Percentiles rank a stretch among this genome's conserved stretches.
phyloP scores from a whole-genome alignment of 2,797 vertebrate genomes.

The Xerus rutilus region DNA sequence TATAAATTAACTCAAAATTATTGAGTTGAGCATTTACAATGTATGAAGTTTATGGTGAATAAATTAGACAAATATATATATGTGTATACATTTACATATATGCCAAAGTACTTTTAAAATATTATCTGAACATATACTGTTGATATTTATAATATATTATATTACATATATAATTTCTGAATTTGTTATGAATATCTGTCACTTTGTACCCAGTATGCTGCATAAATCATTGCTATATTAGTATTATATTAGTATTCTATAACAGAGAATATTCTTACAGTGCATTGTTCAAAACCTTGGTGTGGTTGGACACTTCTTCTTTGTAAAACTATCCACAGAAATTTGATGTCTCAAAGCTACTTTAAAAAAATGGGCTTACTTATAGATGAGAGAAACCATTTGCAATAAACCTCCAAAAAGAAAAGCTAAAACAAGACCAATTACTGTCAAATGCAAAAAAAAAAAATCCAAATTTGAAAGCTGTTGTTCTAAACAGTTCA shows the following conservation, averaged over 20 bases:
- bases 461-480: conserved; percentile 68
- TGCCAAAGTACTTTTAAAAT: neutral
- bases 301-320: conserved; percentile 47
- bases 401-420: conserved; percentile 54
- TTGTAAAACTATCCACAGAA: conserved; percentile 42
- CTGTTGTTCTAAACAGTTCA: conserved; percentile 68
- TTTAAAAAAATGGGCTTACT: conserved; percentile 45
- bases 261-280: neutral
- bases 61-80: neutral
- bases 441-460: conserved; percentile 55
- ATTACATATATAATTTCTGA: conserved; percentile 9
- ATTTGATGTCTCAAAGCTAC: conserved; percentile 21
- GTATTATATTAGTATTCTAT: conserved; percentile 28
- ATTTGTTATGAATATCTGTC: neutral
- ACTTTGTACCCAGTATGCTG: neutral
- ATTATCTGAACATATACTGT: neutral
- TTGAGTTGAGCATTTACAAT: neutral
- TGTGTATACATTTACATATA: neutral
- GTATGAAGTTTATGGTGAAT: neutral
- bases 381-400: conserved; percentile 56
- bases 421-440: conserved; percentile 56
- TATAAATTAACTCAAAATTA: neutral
- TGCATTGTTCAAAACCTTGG: neutral
- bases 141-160: neutral
- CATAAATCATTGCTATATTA: conserved; percentile 27